Evolutionary conservation across 2,888 invertebrate genomes (phyloP).

Genomic region (Volucella zonaria): DNA sequence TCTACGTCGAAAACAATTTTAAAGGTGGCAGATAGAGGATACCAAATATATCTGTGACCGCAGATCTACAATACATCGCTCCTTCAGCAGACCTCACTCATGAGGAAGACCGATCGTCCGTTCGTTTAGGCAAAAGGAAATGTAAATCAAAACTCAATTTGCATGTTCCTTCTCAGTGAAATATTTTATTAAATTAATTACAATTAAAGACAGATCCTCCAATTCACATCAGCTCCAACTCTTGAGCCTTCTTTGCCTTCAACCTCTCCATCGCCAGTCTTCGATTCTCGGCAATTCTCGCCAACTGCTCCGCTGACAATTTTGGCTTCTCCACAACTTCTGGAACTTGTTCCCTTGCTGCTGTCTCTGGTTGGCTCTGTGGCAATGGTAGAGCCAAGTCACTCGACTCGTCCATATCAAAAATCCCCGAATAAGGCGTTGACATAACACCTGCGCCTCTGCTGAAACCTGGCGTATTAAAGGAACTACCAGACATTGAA

Average conservation of each 20-base stretch:
- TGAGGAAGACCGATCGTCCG: too few relatives aligned
- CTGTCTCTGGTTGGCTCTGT: slow-evolving; percentile 77
- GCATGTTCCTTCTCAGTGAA: too few relatives aligned
- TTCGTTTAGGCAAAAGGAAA: too few relatives aligned
- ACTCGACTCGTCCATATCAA: slow-evolving; percentile 74
- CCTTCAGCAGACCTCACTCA: too few relatives aligned
- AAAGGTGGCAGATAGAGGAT: too few relatives aligned
- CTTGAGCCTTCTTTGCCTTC: slow-evolving; percentile 82
- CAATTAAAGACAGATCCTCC: not conserved
- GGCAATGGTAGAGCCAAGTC: slow-evolving; percentile 80
- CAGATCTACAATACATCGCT: too few relatives aligned
- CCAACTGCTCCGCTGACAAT: slow-evolving; percentile 86
- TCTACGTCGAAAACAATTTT: too few relatives aligned
- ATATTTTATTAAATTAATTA: slow-evolving; percentile 10
- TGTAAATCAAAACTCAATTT: too few relatives aligned
- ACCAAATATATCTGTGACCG: too few relatives aligned
- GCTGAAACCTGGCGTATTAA: slow-evolving; percentile 79
- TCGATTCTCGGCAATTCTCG: slow-evolving; percentile 88
- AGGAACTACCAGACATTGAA: slow-evolving; percentile 64
- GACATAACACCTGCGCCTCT: slow-evolving; percentile 77
- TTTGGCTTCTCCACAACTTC: slow-evolving; percentile 65
- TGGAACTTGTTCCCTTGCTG: slow-evolving; percentile 52
- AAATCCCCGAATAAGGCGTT: slow-evolving; percentile 77
- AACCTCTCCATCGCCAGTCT: slow-evolving; percentile 86
- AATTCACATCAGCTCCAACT: slow-evolving; percentile 8